phyloP scores from a whole-genome alignment of 1,140 invertebrate species.

The Physella acuta region DNA sequence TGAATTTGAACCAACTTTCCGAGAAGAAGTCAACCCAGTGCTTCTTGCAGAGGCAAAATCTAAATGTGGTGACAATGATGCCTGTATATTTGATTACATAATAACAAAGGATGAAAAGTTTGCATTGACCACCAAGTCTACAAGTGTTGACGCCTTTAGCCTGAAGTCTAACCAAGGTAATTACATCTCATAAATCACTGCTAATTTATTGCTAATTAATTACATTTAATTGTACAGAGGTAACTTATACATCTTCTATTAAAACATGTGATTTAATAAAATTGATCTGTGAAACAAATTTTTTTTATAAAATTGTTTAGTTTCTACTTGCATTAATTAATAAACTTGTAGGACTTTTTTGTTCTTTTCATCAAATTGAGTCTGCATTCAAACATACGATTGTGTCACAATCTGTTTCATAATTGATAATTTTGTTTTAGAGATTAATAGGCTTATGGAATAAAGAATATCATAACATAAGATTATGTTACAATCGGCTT shows the following conservation, averaged over 20 bases:
- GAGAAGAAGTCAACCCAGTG: not conserved
- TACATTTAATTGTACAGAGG: not conserved
- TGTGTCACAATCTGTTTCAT: no score
- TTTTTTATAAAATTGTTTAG: no score
- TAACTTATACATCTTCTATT: not conserved
- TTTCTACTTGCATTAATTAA: no score
- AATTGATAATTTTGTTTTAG: no score
- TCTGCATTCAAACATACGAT: no score
- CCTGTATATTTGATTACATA: slow-evolving; percentile 15
- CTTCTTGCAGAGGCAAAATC: not conserved
- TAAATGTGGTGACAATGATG: not conserved
- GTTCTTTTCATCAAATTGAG: no score
- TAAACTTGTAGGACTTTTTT: no score
- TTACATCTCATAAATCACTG: not conserved
- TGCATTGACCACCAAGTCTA: not conserved
- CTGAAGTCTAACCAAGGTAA: not conserved
- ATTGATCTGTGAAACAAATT: not conserved
- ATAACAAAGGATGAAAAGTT: slow-evolving; percentile 1
- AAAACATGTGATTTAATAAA: not conserved
- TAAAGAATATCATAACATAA: no score
- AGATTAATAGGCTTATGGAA: no score
- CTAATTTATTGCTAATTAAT: not conserved
- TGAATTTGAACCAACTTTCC: slow-evolving; percentile 17
- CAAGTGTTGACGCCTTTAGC: no score
- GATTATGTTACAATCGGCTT: not conserved